A percentile compares a stretch with the other conserved stretches of the same genome.
Conservation (phyloP, 2,113 vertebrate genomes). For the Mobula hypostoma region DNA sequence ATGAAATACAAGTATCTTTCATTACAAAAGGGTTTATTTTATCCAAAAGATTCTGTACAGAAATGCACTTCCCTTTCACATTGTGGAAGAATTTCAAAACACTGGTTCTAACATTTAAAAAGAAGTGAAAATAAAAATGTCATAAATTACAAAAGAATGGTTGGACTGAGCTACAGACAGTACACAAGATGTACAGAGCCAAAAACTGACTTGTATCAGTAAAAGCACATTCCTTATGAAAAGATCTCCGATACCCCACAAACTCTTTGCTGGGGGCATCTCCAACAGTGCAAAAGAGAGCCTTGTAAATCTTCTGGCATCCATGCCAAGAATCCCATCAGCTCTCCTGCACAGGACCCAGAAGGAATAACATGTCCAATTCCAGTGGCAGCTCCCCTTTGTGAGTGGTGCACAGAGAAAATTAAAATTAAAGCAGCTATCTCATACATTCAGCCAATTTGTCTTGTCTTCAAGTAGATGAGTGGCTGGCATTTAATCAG, state of each 20-base stretch:
- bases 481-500: neutral
- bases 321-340: neutral
- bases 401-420: neutral
- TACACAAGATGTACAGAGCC: neutral
- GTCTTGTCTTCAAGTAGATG: neutral
- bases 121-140: conserved; percentile 29
- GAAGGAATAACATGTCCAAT: neutral
- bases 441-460: neutral
- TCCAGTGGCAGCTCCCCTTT: neutral
- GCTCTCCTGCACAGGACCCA: neutral
- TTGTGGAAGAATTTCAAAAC: conserved; percentile 3
- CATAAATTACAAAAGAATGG: conserved; percentile 28
- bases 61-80: conserved; percentile 32
- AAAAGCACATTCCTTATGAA: neutral
- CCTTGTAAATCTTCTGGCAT: neutral
- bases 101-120: neutral
- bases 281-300: neutral
- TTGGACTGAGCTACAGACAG: neutral
- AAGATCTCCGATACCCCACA: neutral
- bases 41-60: conserved; percentile 22
- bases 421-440: conserved; percentile 4
- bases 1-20: neutral
- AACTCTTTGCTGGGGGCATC: neutral
- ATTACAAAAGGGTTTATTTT: conserved; percentile 31
- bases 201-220: conserved; percentile 30